Percentiles rank a stretch among this genome's conserved stretches.
These are phyloP conservation scores for Ptilonorhynchus violaceus DNA, from an alignment of 2,113 vertebrate genomes.

Conservation along the genomic window DNA sequence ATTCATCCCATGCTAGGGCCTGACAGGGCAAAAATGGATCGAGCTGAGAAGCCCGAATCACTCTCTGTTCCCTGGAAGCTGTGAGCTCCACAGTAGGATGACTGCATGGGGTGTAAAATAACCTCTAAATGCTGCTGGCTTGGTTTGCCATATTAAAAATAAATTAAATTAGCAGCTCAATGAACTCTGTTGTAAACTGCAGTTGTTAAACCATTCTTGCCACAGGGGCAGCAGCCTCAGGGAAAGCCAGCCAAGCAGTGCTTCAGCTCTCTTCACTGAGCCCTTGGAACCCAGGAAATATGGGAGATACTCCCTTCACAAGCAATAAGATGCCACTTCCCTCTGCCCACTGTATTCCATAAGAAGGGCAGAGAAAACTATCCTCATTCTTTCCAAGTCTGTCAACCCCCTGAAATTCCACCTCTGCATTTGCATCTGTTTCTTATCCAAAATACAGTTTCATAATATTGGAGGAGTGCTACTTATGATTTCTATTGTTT, in stretches of 20 bases:
- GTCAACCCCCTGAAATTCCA: background rate
- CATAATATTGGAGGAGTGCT: background rate
- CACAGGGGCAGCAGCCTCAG: background rate
- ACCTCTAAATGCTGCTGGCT: background rate
- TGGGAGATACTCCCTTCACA: rapidly evolving
- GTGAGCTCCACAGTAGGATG: background rate
- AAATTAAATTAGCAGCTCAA: conserved; percentile 6
- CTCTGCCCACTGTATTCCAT: background rate
- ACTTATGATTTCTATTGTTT: background rate
- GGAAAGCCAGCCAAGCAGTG: background rate
- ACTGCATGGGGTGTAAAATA: background rate
- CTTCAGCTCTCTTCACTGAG: background rate
- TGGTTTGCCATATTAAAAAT: background rate
- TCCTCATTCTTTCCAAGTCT: background rate
- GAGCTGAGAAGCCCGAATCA: background rate
- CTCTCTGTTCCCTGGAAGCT: background rate
- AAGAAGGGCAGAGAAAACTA: background rate
- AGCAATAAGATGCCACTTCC: background rate
- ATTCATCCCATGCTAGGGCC: background rate
- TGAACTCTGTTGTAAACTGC: background rate
- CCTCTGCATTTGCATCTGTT: background rate
- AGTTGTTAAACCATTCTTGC: background rate
- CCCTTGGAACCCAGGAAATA: background rate
- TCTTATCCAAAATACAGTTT: background rate
- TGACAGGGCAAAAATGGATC: background rate